Evolutionary conservation across 1,140 invertebrate species (phyloP).

Genomic region (Triops cancriformis): DNA sequence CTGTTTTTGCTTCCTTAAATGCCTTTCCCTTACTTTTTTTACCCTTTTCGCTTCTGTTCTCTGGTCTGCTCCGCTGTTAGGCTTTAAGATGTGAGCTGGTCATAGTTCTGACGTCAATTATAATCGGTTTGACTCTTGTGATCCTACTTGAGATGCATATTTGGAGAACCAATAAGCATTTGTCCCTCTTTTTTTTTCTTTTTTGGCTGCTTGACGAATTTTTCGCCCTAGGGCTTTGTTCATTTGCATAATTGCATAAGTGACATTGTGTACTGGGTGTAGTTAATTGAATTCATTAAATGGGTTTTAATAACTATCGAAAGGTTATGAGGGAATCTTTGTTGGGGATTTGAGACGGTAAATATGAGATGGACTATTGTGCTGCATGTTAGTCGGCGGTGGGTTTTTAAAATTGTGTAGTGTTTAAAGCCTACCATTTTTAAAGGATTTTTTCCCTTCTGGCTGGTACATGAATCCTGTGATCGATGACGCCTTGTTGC

Average conservation of each 20-base stretch:
- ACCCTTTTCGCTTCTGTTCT: no score
- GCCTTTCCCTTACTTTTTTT: no score
- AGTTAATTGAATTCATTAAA: no score
- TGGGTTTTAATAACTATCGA: no score
- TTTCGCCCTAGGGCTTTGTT: not conserved
- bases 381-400: no score
- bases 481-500: conserved; percentile 4
- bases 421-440: not conserved
- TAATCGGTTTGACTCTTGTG: not conserved
- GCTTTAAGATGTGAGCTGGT: no score
- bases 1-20: no score
- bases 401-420: not conserved
- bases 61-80: no score
- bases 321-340: no score
- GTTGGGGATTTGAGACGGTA: no score
- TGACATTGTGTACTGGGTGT: not conserved
- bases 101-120: not conserved
- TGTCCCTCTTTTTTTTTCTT: not conserved
- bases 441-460: not conserved
- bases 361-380: no score
- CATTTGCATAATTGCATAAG: not conserved
- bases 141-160: conserved; percentile 4
- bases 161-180: not conserved
- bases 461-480: not conserved
- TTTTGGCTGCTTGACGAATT: not conserved